Evolutionary conservation across 2,797 vertebrate genomes (phyloP).

Genomic region (Rhinoraja longicauda): DNA sequence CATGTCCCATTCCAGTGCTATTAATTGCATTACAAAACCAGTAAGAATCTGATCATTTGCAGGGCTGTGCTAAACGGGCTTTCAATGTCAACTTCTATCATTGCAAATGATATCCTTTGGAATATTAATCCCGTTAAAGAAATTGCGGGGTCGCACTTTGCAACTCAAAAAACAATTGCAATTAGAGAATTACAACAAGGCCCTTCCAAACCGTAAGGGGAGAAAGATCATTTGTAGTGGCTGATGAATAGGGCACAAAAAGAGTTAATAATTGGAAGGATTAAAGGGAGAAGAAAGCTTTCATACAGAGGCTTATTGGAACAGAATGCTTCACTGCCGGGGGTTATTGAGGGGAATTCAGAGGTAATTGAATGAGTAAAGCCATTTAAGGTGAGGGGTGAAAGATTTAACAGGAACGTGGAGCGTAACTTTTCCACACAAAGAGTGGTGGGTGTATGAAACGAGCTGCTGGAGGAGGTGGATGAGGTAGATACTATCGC

Average conservation of each 20-base stretch:
- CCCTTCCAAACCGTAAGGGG: neutral
- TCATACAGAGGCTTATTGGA: neutral
- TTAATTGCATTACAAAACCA: neutral
- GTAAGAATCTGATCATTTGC: neutral
- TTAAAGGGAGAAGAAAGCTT: neutral
- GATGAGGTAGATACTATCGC: too few species aligned
- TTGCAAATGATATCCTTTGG: slow-evolving; percentile 6
- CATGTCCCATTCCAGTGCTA: neutral
- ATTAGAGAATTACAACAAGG: neutral
- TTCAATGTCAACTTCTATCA: slow-evolving; percentile 1
- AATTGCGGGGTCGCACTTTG: neutral
- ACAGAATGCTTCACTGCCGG: neutral
- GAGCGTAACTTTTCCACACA: too few species aligned
- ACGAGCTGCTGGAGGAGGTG: too few species aligned
- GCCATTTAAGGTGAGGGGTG: too few species aligned
- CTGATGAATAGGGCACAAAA: neutral
- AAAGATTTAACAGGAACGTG: too few species aligned
- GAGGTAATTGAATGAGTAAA: neutral
- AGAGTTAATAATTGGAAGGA: too few species aligned
- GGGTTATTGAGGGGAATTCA: neutral
- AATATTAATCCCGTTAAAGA: slow-evolving; percentile 26
- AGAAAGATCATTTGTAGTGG: neutral
- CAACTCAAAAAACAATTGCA: neutral
- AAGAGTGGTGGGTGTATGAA: too few species aligned
- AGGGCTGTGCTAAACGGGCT: neutral